Evolutionary conservation across 1,140 invertebrate genomes (phyloP).

Genomic region (Drosophila nikananu): DNA sequence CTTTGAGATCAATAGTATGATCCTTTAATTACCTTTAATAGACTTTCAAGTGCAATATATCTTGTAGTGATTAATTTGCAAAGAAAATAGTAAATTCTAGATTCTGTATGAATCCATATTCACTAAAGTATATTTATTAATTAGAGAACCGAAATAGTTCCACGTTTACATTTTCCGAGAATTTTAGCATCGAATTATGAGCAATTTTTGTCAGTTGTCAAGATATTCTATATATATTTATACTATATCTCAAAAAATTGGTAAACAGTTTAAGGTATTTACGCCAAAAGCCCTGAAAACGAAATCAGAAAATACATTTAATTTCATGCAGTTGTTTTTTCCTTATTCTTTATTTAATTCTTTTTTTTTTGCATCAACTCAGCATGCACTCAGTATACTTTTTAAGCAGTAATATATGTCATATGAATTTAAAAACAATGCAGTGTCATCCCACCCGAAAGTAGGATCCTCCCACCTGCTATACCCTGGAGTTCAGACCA

Average conservation of each 20-base stretch:
- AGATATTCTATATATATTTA: not conserved
- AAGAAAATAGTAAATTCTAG: no score
- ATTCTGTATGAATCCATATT: not conserved
- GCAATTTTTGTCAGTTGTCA: conserved; percentile 17
- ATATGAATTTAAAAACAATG: not conserved
- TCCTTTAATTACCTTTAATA: not conserved
- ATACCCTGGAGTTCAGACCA: conserved; percentile 6
- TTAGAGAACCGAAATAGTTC: not conserved
- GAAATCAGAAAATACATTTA: not conserved
- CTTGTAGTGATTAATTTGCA: not conserved
- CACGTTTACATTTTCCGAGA: not conserved
- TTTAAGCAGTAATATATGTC: not conserved
- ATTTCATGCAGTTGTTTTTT: conserved; percentile 5
- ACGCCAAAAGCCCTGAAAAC: not conserved
- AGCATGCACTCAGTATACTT: not conserved
- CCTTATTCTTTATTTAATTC: not conserved
- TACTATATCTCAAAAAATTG: conserved; percentile 6
- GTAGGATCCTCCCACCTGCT: conserved; percentile 8
- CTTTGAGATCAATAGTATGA: not conserved
- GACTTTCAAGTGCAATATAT: no score
- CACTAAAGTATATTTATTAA: not conserved
- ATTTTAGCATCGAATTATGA: conserved; percentile 8
- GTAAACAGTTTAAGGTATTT: conserved; percentile 3
- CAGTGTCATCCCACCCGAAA: not conserved
- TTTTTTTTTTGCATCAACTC: not conserved